Base-by-base conservation (phyloP, 2,888 invertebrate genomes). In the Andrena fulva region DNA sequence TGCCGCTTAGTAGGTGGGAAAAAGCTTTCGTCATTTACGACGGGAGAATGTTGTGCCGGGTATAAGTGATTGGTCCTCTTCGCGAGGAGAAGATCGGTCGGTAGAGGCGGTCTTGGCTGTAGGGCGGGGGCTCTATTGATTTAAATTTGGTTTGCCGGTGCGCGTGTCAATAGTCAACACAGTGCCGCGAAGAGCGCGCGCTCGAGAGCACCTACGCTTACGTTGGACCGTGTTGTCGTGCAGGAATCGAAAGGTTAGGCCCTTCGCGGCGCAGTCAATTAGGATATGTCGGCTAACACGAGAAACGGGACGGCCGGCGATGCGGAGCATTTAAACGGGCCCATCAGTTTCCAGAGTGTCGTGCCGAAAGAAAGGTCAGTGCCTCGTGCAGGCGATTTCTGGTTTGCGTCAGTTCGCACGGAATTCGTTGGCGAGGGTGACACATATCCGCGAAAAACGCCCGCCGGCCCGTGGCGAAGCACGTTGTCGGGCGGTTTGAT, bases 101-200 rank as follows among this genome's bases (percentile, higher is more conserved):
- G 78, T 66, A 66, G 42, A 42, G 85, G 77, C 79, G 85, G 83
- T 59, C 68, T 42, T 42, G 74, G 77, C 31, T 42, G 50, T 71
- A 77, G 89, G 90, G 92, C 91, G 92, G 93, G 92, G 93, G 91
- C 91, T 90, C 86, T 93, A 93, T 93, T 92, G 93, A 93, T 93
- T 93, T 93, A 93, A 93, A 93, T 92, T 92, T 93, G 92, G 92
- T 92, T 92, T 91, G 91, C 91, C 91, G 91, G 91, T 89, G 89
- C 89, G 89, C 90, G 90, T 89, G 89, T 88, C 90, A 89, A 89
- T 90, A 90, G 90, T 90, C 84, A 85, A 89, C 85, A 83, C 80
- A 82, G 82, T 84, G 84, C 81, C 82, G 83, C 84, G 76, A 81
- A 80, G 81, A 79, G 84, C 78, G 83, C 84, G 82, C 70, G 71